These are phyloP conservation scores for Drosophila parabipectinata DNA, from an alignment of 1,140 invertebrate species.

Conservation along the genomic window DNA sequence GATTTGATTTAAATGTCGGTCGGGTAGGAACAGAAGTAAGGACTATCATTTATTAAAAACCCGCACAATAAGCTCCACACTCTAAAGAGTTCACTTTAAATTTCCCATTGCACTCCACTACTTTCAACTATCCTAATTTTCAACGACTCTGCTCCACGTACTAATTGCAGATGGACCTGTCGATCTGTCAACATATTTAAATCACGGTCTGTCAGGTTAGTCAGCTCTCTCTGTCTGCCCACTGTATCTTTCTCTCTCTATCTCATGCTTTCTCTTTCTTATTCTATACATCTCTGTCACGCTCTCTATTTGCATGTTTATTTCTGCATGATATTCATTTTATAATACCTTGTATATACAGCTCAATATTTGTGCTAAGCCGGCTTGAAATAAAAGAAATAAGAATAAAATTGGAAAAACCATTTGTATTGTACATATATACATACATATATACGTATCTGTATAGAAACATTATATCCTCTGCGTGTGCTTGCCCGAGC, in stretches of 20 bases:
- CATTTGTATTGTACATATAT: background rate
- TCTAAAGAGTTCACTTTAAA: background rate
- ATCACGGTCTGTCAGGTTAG: slow-evolving; percentile 84
- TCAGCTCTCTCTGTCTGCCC: slow-evolving; percentile 35
- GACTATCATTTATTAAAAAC: slow-evolving; percentile 24
- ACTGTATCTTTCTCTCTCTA: slow-evolving; percentile 32
- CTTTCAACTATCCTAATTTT: slow-evolving; percentile 49
- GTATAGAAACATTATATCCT: background rate
- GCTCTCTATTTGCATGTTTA: slow-evolving; percentile 62
- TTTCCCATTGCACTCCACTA: slow-evolving; percentile 27
- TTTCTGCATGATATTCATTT: slow-evolving; percentile 65
- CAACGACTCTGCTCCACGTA: slow-evolving; percentile 66
- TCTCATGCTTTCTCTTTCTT: slow-evolving; percentile 13
- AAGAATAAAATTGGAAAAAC: slow-evolving; percentile 45
- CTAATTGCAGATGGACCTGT: slow-evolving; percentile 83
- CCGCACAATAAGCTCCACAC: slow-evolving; percentile 18
- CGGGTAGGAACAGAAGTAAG: background rate
- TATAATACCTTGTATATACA: slow-evolving; percentile 47
- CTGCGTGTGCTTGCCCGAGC: slow-evolving; percentile 31
- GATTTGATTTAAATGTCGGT: slow-evolving; percentile 72
- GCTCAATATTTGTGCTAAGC: slow-evolving; percentile 52
- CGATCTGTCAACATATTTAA: slow-evolving; percentile 83
- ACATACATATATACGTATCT: slow-evolving; percentile 1
- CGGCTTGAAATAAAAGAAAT: slow-evolving; percentile 18
- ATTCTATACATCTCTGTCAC: slow-evolving; percentile 14